Conservation (phyloP, 2,113 vertebrate species). For the Acanthisitta chloris region DNA sequence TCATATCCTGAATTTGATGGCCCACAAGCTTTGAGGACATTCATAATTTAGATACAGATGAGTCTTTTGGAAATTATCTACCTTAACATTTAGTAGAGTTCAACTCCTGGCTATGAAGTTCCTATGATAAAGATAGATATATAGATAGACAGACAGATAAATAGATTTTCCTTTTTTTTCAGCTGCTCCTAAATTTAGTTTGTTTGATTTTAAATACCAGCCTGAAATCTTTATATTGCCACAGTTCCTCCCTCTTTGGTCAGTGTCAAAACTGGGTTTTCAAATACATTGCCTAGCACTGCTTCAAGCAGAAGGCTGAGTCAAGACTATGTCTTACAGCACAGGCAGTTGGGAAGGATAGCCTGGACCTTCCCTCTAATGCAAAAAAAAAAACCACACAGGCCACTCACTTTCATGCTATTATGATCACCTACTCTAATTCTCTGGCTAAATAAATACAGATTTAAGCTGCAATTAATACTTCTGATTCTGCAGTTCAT, state of each 20-base stretch:
- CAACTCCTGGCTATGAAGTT: background rate
- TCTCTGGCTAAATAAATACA: background rate
- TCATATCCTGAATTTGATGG: background rate
- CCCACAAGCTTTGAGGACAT: background rate
- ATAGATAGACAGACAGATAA: too few species aligned
- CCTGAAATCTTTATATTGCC: background rate
- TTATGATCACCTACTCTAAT: background rate
- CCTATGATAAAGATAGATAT: background rate
- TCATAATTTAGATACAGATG: background rate
- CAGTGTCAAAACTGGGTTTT: background rate
- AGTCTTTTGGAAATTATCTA: background rate
- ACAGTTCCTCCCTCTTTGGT: background rate
- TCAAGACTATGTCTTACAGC: background rate
- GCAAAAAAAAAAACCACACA: background rate
- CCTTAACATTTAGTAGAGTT: background rate
- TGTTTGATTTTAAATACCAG: background rate
- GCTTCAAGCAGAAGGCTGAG: background rate
- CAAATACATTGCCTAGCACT: background rate
- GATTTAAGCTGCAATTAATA: background rate
- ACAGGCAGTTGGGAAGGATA: background rate
- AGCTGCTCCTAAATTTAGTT: background rate
- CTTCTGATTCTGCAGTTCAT: background rate
- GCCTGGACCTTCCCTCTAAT: background rate
- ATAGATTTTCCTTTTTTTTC: background rate
- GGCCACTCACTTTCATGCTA: background rate